Percentiles rank a stretch among this genome's conserved stretches.
Conservation (phyloP, 2,888 invertebrate genomes). For the Chouioia cunea region DNA sequence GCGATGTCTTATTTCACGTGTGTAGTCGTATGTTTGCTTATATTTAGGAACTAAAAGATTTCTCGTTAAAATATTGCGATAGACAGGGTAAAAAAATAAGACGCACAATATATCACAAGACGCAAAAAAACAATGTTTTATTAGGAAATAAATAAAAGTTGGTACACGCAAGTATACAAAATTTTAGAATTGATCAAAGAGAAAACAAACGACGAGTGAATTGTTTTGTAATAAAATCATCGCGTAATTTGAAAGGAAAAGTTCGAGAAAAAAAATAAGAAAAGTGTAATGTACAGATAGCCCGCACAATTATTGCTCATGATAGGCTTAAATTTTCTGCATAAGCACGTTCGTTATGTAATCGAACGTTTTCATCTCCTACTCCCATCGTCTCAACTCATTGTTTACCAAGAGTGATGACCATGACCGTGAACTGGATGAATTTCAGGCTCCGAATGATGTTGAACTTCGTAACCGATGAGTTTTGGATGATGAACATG, state of each 20-base stretch:
- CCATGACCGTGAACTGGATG: constrained; percentile 69
- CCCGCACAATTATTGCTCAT: no score
- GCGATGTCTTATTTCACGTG: constrained; percentile 5
- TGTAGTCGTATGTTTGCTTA: neutral
- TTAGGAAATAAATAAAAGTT: constrained; percentile 66
- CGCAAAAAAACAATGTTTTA: constrained; percentile 62
- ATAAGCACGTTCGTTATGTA: no score
- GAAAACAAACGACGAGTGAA: no score
- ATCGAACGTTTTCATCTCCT: neutral
- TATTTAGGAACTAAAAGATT: neutral
- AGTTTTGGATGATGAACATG: constrained; percentile 71
- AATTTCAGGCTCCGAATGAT: constrained; percentile 71
- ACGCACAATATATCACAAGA: constrained; percentile 60
- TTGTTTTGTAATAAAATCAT: no score
- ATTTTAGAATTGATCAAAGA: no score
- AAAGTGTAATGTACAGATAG: no score
- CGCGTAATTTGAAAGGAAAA: no score
- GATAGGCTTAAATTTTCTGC: no score
- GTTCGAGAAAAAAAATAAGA: no score
- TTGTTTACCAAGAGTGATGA: constrained; percentile 63
- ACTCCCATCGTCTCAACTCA: constrained; percentile 31
- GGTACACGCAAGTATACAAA: constrained; percentile 33
- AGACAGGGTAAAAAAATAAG: constrained; percentile 16
- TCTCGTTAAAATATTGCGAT: neutral
- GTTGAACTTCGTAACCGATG: constrained; percentile 70